Percentiles rank a stretch among this genome's conserved stretches.
phyloP scores from a whole-genome alignment of 1,140 invertebrate species.

The Papilio polytes region DNA sequence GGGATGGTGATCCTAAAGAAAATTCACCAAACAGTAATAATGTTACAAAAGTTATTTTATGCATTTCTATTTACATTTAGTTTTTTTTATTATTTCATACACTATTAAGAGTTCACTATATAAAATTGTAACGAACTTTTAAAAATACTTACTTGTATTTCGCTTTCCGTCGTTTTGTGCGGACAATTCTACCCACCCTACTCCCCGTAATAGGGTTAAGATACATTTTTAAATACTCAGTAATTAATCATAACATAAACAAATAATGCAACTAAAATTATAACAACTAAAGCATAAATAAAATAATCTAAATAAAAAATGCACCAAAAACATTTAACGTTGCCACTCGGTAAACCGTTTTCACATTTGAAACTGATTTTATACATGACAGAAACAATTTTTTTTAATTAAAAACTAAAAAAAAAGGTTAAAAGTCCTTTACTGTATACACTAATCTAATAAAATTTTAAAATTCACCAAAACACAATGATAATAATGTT shows the following conservation, averaged over 20 bases:
- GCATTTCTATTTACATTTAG: too few relatives aligned
- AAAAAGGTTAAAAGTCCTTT: not conserved
- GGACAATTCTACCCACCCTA: not conserved
- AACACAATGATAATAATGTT: not conserved
- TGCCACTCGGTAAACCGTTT: constrained; percentile 35
- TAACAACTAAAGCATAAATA: constrained; percentile 55
- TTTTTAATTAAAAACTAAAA: not conserved
- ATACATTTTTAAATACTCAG: not conserved
- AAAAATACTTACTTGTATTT: constrained; percentile 5
- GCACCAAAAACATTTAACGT: constrained; percentile 52
- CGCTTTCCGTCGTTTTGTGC: not conserved
- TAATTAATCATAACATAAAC: constrained; percentile 55
- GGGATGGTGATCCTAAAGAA: too few relatives aligned
- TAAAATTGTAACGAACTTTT: not conserved
- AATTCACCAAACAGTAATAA: too few relatives aligned
- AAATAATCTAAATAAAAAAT: constrained; percentile 59
- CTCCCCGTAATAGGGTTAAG: not conserved
- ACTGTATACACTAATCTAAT: not conserved
- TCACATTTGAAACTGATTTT: constrained; percentile 44
- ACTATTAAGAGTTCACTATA: too few relatives aligned
- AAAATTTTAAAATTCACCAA: not conserved
- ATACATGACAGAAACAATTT: not conserved
- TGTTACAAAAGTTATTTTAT: too few relatives aligned
- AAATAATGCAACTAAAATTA: constrained; percentile 48
- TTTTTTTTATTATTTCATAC: too few relatives aligned